These are phyloP conservation scores for Festucalex cinctus DNA, from an alignment of 2,113 vertebrate genomes.

Conservation along the genomic window DNA sequence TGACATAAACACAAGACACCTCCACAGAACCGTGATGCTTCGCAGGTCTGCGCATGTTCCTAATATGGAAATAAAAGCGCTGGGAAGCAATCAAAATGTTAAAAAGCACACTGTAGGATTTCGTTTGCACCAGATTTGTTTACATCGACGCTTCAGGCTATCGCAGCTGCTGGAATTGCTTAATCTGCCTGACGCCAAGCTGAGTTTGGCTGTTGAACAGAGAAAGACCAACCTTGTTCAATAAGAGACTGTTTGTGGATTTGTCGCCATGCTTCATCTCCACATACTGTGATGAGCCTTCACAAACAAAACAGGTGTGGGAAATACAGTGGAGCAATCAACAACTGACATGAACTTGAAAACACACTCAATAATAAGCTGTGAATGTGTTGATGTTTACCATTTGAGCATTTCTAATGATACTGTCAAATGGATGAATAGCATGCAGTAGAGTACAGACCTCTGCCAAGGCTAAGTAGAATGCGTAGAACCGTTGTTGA, in stretches of 20 bases:
- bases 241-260: constrained; percentile 21
- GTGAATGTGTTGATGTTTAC: no score
- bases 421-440: no score
- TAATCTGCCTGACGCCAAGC: neutral
- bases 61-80: constrained; percentile 55
- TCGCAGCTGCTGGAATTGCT: neutral
- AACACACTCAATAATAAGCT: neutral
- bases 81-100: constrained; percentile 32
- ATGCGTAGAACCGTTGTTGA: no score
- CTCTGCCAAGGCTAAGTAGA: no score
- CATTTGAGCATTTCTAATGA: no score
- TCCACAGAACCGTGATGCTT: constrained; percentile 13
- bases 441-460: no score
- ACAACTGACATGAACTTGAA: neutral
- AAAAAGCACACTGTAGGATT: constrained; percentile 20
- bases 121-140: constrained; percentile 34
- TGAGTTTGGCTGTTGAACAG: constrained; percentile 36
- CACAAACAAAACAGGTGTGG: neutral
- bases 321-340: neutral
- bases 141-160: constrained; percentile 16
- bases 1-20: constrained; percentile 57
- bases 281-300: constrained; percentile 5
- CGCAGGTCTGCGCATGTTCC: constrained; percentile 32
- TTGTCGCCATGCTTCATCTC: constrained; percentile 3
- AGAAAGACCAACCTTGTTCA: constrained; percentile 39